Evolutionary conservation across 2,888 invertebrate species (phyloP).

Genomic region (Monopis laevigella): DNA sequence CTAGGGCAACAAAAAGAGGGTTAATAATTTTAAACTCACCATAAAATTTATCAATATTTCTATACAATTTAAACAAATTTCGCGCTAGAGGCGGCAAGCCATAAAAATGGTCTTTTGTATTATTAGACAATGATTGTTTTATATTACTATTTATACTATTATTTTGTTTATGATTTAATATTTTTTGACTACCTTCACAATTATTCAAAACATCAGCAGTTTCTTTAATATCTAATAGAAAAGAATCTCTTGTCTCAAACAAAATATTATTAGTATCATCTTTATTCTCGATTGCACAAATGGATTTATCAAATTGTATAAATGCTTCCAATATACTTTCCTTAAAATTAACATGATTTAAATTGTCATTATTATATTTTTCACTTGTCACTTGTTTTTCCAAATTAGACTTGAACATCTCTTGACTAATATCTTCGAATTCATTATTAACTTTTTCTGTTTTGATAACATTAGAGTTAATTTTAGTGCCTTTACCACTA

Average conservation of each 20-base stretch:
- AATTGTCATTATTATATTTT: slow-evolving; percentile 22
- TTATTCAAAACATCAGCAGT: slow-evolving; percentile 4
- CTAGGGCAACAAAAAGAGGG: too few species aligned
- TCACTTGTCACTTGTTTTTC: slow-evolving; percentile 27
- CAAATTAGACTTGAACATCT: slow-evolving; percentile 42
- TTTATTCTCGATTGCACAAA: slow-evolving; percentile 41
- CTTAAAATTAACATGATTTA: slow-evolving; percentile 22
- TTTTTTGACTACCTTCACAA: slow-evolving; percentile 21
- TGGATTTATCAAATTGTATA: slow-evolving; percentile 59
- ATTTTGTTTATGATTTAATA: slow-evolving; percentile 24
- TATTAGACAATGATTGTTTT: too few species aligned
- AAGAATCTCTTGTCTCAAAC: slow-evolving; percentile 53
- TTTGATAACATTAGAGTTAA: slow-evolving; percentile 23
- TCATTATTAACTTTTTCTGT: slow-evolving; percentile 19
- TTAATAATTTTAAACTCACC: slow-evolving; percentile 58
- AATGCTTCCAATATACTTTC: slow-evolving; percentile 51
- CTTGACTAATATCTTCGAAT: slow-evolving; percentile 22
- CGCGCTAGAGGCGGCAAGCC: slow-evolving; percentile 79
- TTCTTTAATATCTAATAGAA: slow-evolving; percentile 46
- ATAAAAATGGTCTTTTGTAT: slow-evolving; percentile 68
- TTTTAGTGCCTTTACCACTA: too few species aligned
- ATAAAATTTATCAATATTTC: slow-evolving; percentile 84
- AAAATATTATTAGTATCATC: slow-evolving; percentile 26
- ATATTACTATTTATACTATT: slow-evolving; percentile 12
- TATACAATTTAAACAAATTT: slow-evolving; percentile 75